phyloP scores from a whole-genome alignment of 2,888 invertebrate genomes.

The Trissolcus brochymenae region DNA sequence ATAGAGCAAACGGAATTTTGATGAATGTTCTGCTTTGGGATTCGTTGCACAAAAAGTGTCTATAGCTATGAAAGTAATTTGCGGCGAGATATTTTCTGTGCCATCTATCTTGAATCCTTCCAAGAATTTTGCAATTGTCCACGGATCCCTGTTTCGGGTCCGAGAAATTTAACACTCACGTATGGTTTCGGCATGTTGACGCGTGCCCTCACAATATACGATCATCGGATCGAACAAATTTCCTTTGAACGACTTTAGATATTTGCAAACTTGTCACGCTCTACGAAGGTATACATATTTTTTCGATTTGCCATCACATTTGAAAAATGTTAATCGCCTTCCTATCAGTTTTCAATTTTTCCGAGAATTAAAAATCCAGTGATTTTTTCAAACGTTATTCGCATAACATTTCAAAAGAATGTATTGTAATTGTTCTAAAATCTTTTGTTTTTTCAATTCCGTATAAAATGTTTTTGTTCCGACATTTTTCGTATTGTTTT shows the following conservation, averaged over 20 bases:
- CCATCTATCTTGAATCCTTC: conserved; percentile 47
- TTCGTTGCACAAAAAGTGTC: conserved; percentile 50
- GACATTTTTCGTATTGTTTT: background rate
- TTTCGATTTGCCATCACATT: background rate
- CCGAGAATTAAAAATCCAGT: too few species aligned
- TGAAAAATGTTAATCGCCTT: too few species aligned
- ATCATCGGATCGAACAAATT: too few species aligned
- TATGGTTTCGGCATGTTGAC: conserved; percentile 47
- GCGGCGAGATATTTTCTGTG: conserved; percentile 36
- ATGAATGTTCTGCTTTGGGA: conserved; percentile 49
- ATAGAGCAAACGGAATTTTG: conserved; percentile 51
- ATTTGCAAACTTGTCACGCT: background rate
- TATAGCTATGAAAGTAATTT: conserved; percentile 50
- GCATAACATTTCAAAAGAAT: too few species aligned
- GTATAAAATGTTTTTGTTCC: too few species aligned
- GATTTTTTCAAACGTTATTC: too few species aligned
- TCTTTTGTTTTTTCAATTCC: too few species aligned
- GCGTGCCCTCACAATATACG: conserved; percentile 57
- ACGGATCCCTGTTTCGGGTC: conserved; percentile 8
- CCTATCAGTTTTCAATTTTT: too few species aligned
- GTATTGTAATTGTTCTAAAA: too few species aligned
- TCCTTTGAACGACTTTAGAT: background rate
- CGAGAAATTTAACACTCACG: conserved; percentile 44
- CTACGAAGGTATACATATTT: background rate
- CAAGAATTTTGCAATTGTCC: conserved; percentile 37